Conservation (phyloP, 1,140 invertebrate genomes). For the Spodoptera frugiperda region DNA sequence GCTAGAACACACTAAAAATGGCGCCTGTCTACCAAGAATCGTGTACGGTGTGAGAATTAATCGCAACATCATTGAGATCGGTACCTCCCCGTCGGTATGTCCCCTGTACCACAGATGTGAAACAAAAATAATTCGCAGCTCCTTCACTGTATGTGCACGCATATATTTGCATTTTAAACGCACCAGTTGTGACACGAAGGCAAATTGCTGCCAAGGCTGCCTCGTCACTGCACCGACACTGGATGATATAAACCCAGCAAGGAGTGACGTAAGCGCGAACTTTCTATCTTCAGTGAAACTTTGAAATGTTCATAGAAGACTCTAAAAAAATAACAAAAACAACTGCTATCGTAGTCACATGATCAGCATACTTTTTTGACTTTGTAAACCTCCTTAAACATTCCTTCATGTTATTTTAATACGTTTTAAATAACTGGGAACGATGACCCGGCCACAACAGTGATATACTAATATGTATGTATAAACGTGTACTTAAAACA, state of each 20-base stretch:
- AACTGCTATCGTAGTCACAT: too few species aligned
- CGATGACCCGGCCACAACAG: too few species aligned
- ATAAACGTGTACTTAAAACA: too few species aligned
- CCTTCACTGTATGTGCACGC: conserved; percentile 15
- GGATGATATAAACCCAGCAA: neutral
- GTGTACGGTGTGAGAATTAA: conserved; percentile 20
- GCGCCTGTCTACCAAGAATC: neutral
- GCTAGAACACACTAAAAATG: neutral
- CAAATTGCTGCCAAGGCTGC: conserved; percentile 19
- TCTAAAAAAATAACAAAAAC: too few species aligned
- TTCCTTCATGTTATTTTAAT: too few species aligned
- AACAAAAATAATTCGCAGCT: conserved; percentile 23
- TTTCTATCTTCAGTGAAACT: too few species aligned
- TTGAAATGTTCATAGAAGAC: too few species aligned
- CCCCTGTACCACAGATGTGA: conserved; percentile 11
- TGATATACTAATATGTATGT: too few species aligned
- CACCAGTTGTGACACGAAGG: neutral
- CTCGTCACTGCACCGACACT: conserved; percentile 3
- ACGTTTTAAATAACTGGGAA: too few species aligned
- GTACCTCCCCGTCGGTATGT: conserved; percentile 31
- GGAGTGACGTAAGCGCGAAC: neutral
- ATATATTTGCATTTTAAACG: conserved; percentile 39
- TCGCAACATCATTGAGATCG: conserved; percentile 9
- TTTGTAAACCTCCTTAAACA: too few species aligned
- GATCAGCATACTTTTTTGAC: too few species aligned